phyloP scores from a whole-genome alignment of 1,140 invertebrate species.

The Paraescarpia echinospica region DNA sequence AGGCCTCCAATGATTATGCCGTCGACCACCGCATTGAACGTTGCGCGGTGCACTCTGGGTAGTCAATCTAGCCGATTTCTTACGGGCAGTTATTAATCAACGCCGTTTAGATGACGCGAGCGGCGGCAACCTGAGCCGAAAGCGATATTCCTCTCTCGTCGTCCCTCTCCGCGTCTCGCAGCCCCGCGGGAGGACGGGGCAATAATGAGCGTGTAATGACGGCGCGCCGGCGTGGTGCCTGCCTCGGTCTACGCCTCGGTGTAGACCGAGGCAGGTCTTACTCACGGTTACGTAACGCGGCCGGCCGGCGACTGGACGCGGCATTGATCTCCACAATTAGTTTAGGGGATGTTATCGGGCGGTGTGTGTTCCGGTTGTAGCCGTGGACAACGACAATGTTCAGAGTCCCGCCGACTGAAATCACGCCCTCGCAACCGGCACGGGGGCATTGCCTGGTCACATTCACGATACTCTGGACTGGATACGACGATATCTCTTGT shows the following conservation, averaged over 20 bases:
- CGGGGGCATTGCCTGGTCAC: background rate
- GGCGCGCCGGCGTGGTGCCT: background rate
- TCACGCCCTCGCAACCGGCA: background rate
- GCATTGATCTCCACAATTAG: background rate
- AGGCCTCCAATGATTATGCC: too few relatives aligned
- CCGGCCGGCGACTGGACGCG: background rate
- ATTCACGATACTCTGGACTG: background rate
- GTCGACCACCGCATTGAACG: background rate
- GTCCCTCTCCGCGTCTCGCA: background rate
- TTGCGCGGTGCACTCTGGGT: background rate
- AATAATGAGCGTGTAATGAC: background rate
- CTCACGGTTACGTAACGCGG: background rate
- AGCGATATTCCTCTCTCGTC: background rate
- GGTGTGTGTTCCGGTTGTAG: background rate
- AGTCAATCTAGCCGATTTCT: background rate
- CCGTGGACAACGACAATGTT: background rate
- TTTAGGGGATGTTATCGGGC: background rate
- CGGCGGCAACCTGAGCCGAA: too few relatives aligned
- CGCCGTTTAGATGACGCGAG: background rate
- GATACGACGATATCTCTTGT: background rate
- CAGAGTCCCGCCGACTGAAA: background rate
- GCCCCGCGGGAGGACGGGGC: background rate
- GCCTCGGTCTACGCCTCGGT: too few relatives aligned
- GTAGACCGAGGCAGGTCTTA: background rate
- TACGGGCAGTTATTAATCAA: too few relatives aligned